These are phyloP conservation scores for Erpetoichthys calabaricus DNA, from an alignment of 2,797 vertebrate species.

Conservation along the genomic window DNA sequence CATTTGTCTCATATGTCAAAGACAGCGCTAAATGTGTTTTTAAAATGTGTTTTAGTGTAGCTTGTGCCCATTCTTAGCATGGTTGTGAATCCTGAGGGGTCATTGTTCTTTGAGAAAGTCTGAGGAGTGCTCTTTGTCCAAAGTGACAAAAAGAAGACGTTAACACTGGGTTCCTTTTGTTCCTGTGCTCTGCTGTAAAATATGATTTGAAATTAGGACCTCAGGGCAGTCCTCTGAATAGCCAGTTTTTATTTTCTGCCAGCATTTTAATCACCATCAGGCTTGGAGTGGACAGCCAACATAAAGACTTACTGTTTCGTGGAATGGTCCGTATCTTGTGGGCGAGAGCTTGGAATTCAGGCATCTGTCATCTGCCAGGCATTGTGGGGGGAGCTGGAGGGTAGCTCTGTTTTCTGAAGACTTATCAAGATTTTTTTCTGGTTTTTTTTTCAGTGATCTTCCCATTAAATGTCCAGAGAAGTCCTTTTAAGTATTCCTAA, in stretches of 20 bases:
- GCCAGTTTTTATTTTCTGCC: conserved; percentile 76
- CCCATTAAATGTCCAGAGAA: conserved; percentile 1
- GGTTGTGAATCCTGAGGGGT: conserved; percentile 42
- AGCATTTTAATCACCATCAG: conserved; percentile 79
- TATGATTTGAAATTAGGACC: conserved; percentile 84
- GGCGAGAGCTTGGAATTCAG: conserved; percentile 70
- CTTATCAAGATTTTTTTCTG: conserved; percentile 46
- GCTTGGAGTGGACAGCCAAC: conserved; percentile 61
- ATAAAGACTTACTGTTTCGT: conserved; percentile 88
- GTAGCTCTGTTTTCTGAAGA: conserved; percentile 51
- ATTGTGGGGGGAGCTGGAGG: conserved; percentile 37
- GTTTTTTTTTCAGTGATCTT: conserved; percentile 36
- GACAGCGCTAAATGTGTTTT: conserved; percentile 69
- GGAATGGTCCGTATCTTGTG: conserved; percentile 69
- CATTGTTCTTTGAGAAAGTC: conserved; percentile 60
- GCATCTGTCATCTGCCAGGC: conserved; percentile 84
- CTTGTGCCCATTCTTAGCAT: conserved; percentile 57
- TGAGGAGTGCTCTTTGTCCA: conserved; percentile 66
- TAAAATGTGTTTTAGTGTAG: conserved; percentile 70
- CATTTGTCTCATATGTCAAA: conserved; percentile 68
- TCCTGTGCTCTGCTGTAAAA: conserved; percentile 67
- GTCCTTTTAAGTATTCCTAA: no score
- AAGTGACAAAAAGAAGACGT: conserved; percentile 66
- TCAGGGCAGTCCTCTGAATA: conserved; percentile 71
- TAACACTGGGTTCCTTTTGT: conserved; percentile 64